Evolutionary conservation across 2,113 vertebrate genomes (phyloP), one percentile per base, ranked within the genome.

Genomic region (Pitta sordida): DNA sequence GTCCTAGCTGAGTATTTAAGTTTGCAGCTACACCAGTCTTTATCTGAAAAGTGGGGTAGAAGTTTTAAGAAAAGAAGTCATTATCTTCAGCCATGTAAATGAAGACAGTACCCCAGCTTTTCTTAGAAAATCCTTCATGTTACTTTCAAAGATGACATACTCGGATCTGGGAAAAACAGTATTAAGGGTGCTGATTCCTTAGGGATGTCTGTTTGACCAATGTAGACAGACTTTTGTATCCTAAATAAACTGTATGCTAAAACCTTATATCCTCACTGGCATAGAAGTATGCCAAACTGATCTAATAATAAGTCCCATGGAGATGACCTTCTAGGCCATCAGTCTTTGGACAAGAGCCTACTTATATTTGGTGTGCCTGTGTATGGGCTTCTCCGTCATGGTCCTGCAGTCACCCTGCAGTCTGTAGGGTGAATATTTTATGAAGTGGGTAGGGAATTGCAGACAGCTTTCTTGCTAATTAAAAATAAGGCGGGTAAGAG

Each of bases 321-420:
- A 81, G n/a, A 30, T 0, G 0, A 59, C 30, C 48, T 71, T 7
- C 56, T 71, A 58, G 76, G 22, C 29, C 11, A 23, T 46, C 22
- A 16, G 15, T 32, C 53, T 80, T 77, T 55, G 73, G 11, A 46
- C 13, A 41, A 34, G 58, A 73, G 68, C 17, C 30, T 59, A 7
- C 26, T 8, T 52, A 18, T 69, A 37, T 46, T 81, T n/a, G n/a
- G 15, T 60, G 52, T 90, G 24, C 41, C 41, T 63, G 7, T n/a
- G 7, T 30, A 15, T 3, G 4, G 15, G 16, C 30, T 59, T 53
- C 3, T 56, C 46, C 55, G 32, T 53, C 0, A 0, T 12, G 36
- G 15, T 32, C 24, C 18, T 83, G 58, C 49, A 83, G 58, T 39
- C 43, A 37, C 29, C 34, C 51, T 27, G 46, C 46, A 52, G 46